These are phyloP conservation scores for Thysanoteuthis rhombus DNA, from an alignment of 2,888 invertebrate genomes.

Conservation along the genomic window DNA sequence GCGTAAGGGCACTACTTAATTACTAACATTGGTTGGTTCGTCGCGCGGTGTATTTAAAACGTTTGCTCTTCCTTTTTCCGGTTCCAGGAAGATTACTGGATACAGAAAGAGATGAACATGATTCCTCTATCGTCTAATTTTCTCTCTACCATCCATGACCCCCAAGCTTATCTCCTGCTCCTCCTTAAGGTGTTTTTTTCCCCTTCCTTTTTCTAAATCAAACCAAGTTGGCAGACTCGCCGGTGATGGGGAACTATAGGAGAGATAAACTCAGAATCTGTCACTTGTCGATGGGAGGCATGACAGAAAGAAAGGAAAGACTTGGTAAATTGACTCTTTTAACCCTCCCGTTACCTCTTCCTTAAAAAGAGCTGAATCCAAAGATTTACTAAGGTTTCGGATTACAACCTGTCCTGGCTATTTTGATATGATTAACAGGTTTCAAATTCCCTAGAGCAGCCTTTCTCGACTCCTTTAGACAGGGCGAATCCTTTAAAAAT, in stretches of 20 bases:
- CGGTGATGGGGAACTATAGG: not conserved
- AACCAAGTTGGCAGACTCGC: not conserved
- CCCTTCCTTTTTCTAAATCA: not conserved
- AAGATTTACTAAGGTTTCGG: not conserved
- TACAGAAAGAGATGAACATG: too few relatives aligned
- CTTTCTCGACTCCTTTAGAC: too few relatives aligned
- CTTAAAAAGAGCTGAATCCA: not conserved
- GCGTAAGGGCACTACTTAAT: too few relatives aligned
- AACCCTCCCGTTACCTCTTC: not conserved
- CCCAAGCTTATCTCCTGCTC: not conserved
- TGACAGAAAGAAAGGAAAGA: not conserved
- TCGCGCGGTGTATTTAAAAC: too few relatives aligned
- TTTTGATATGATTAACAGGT: not conserved
- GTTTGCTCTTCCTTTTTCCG: too few relatives aligned
- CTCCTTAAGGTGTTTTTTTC: not conserved
- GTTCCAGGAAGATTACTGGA: too few relatives aligned
- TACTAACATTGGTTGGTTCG: too few relatives aligned
- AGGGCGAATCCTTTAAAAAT: too few relatives aligned
- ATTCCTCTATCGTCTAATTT: too few relatives aligned
- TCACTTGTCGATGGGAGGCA: not conserved
- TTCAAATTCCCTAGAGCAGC: not conserved
- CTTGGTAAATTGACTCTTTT: not conserved
- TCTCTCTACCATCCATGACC: not conserved
- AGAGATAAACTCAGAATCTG: not conserved
- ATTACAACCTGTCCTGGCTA: not conserved